These are phyloP conservation scores for Falcunculus frontatus DNA, from an alignment of 2,113 vertebrate genomes.

Conservation along the genomic window DNA sequence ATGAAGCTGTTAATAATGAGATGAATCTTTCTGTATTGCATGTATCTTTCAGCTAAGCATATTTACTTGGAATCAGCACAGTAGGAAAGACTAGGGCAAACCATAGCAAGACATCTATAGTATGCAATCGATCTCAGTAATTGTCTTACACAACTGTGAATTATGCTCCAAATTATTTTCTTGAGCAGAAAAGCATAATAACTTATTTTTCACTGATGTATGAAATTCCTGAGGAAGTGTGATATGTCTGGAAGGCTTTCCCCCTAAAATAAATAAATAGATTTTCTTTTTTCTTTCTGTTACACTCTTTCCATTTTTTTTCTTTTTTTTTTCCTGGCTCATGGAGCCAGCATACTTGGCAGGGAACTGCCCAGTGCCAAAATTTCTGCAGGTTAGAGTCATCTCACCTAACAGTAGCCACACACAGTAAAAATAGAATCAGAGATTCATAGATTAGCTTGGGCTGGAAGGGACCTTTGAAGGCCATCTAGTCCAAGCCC, in stretches of 20 bases:
- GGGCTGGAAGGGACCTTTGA: neutral
- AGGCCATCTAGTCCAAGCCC: neutral
- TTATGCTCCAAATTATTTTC: constrained; percentile 57
- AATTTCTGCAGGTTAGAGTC: neutral
- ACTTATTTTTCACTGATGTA: constrained; percentile 41
- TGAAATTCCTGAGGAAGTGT: constrained; percentile 9
- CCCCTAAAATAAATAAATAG: neutral
- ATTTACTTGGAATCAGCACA: constrained; percentile 15
- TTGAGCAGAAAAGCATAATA: constrained; percentile 20
- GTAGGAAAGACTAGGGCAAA: constrained; percentile 1
- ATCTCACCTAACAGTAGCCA: neutral
- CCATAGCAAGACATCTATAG: neutral
- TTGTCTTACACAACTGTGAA: constrained; percentile 52
- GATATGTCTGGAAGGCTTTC: neutral
- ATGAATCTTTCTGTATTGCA: constrained; percentile 28
- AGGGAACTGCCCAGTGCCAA: neutral
- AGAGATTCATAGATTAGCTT: neutral
- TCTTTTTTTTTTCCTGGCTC: too few species aligned
- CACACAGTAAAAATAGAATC: neutral
- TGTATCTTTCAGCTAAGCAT: constrained; percentile 25
- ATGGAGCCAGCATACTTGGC: neutral
- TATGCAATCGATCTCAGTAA: constrained; percentile 42
- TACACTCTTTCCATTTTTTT: rapidly evolving
- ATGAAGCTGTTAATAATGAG: constrained; percentile 36
- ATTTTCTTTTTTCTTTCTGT: neutral